These are phyloP conservation scores for Aphidius colemani DNA, from an alignment of 2,888 invertebrate genomes.

Conservation along the genomic window DNA sequence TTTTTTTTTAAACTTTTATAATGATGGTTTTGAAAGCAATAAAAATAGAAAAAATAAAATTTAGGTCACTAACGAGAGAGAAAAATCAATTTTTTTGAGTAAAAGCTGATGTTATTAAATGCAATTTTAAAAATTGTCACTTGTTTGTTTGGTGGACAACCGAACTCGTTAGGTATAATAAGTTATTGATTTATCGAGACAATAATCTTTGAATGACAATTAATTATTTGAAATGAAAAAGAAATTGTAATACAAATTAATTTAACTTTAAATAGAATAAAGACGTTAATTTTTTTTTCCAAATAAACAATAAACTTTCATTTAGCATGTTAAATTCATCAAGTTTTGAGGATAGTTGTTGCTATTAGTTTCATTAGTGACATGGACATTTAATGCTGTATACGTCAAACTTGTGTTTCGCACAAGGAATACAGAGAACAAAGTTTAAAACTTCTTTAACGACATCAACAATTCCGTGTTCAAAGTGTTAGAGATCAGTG, in stretches of 20 bases:
- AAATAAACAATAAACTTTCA: too few relatives aligned
- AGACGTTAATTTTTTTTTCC: too few relatives aligned
- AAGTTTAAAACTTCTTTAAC: slow-evolving; percentile 47
- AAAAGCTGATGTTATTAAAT: not conserved
- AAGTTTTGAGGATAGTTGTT: not conserved
- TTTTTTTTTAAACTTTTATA: not conserved
- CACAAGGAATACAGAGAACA: not conserved
- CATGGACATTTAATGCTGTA: not conserved
- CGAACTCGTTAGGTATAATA: slow-evolving; percentile 13
- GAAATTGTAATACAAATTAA: too few relatives aligned
- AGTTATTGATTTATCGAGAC: slow-evolving; percentile 20
- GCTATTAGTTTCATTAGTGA: not conserved
- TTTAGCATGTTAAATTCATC: not conserved
- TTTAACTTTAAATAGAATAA: too few relatives aligned
- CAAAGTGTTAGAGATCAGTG: slow-evolving; percentile 40
- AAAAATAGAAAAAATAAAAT: not conserved
- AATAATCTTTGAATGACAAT: slow-evolving; percentile 4
- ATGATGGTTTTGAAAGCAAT: not conserved
- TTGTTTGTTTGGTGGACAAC: slow-evolving; percentile 3
- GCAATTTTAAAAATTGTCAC: slow-evolving; percentile 5
- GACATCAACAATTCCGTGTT: slow-evolving; percentile 47
- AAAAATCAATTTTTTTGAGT: not conserved
- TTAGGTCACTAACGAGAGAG: not conserved
- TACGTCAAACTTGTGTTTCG: not conserved
- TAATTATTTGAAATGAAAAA: too few relatives aligned